These are phyloP conservation scores for Subanguina moxae DNA, from an alignment of 1,140 invertebrate genomes.

Conservation along the genomic window DNA sequence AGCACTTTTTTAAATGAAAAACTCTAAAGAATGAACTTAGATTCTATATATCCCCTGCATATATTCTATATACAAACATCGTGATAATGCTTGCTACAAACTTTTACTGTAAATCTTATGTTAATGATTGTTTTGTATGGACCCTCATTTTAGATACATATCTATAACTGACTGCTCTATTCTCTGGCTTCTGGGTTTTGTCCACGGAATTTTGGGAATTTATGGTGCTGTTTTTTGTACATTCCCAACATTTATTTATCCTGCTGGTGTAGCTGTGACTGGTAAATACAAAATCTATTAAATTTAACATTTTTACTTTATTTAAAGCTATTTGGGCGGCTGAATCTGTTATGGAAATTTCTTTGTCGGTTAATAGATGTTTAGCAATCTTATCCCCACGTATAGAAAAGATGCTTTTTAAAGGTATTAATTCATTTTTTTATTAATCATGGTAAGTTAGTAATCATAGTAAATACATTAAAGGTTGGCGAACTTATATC, in stretches of 20 bases:
- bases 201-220: slow-evolving; percentile 6
- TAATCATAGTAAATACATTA: not conserved
- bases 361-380: not conserved
- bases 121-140: too few species aligned
- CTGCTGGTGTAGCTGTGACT: not conserved
- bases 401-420: slow-evolving; percentile 17
- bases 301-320: too few species aligned
- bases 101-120: too few species aligned
- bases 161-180: slow-evolving; percentile 10
- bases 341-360: not conserved
- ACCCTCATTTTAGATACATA: not conserved
- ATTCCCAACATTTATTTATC: slow-evolving; percentile 6
- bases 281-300: too few species aligned
- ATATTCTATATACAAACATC: slow-evolving; percentile 11
- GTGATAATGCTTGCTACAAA: not conserved
- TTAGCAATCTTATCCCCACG: not conserved
- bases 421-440: slow-evolving; percentile 6
- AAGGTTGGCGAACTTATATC: slow-evolving; percentile 5
- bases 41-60: slow-evolving; percentile 13
- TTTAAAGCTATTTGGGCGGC: not conserved
- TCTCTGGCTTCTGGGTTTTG: slow-evolving; percentile 15
- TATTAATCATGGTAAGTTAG: not conserved
- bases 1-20: not conserved
- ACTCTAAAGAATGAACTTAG: not conserved
- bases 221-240: slow-evolving; percentile 5